These are phyloP conservation scores for Caprella mutica DNA, from an alignment of 2,888 invertebrate species.

Conservation along the genomic window DNA sequence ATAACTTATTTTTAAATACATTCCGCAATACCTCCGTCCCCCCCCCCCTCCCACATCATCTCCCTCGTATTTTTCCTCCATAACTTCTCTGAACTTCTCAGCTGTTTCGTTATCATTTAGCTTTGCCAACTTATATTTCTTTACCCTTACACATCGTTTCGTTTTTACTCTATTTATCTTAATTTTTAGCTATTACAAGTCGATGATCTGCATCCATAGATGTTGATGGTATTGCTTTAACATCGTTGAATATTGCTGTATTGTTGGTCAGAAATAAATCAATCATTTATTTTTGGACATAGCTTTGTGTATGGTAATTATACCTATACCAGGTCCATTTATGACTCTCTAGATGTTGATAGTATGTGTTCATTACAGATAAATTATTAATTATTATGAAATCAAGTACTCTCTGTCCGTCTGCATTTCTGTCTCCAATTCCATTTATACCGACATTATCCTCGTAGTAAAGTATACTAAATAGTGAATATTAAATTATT, in stretches of 20 bases:
- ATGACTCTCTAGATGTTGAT: conserved; percentile 1
- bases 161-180: neutral
- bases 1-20: neutral
- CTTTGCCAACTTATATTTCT: neutral
- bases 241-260: neutral
- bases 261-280: conserved; percentile 8
- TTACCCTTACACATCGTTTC: neutral
- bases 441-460: neutral
- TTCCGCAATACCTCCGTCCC: neutral
- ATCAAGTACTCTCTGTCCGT: neutral
- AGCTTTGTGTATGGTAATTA: neutral
- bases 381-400: neutral
- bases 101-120: neutral
- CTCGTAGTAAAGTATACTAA: too few relatives aligned
- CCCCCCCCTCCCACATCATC: neutral
- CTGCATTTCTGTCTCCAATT: neutral
- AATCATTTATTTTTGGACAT: neutral
- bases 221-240: conserved; percentile 5
- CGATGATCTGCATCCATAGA: conserved; percentile 3
- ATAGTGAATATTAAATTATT: too few relatives aligned
- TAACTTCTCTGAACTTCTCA: neutral
- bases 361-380: conserved; percentile 5
- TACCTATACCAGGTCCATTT: conserved; percentile 12
- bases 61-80: neutral
- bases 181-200: neutral